Evolutionary conservation across 2,888 invertebrate genomes (phyloP), one percentile per base, ranked within the genome.

Genomic region (Coelopa pilipes): DNA sequence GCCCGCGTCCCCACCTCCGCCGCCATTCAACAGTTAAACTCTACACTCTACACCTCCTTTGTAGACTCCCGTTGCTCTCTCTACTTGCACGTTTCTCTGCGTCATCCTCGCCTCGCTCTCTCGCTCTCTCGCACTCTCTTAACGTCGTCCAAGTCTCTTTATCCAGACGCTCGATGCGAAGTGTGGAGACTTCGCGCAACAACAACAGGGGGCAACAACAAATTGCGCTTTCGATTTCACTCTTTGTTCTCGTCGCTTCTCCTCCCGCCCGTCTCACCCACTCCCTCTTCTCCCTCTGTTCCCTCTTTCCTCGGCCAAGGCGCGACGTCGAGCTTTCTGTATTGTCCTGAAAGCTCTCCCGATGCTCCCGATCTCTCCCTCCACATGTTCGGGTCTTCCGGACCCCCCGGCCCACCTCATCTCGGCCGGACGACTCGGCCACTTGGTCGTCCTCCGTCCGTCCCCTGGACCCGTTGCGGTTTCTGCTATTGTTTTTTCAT

Each of bases 181-280:
- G 12, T 3, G n/a, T 34, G 10, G 15, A 62, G 5, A 62, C 24
- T n/a, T 57, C 72, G 2, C n/a, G 3, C 24, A 62, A 13, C 66
- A 65, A 74, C 74, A 68, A 71, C 45, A 62, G 57, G 50, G 71
- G 72, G 72, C 67, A 71, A 76, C 78, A 76, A 79, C 74, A 79
- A 80, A 81, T 80, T 74, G 69, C 74, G 83, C 83, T 84, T 84
- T 84, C 83, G 74, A 78, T 84, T 84, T 85, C 82, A 77, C 77
- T 72, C 60, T 69, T 76, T 70, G 59, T 69, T 57, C 67, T 76
- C 69, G 60, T 57, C 47, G 62, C 12, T 62, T 66, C 68, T 19
- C 57, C 55, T 53, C 11, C 12, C 21, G 13, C 9, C 50, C 21
- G n/a, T 50, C 50, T 53, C 50, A 15, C 34, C 24, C 62, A 9